phyloP scores from a whole-genome alignment of 2,113 vertebrate genomes.

The Sterna hirundo region DNA sequence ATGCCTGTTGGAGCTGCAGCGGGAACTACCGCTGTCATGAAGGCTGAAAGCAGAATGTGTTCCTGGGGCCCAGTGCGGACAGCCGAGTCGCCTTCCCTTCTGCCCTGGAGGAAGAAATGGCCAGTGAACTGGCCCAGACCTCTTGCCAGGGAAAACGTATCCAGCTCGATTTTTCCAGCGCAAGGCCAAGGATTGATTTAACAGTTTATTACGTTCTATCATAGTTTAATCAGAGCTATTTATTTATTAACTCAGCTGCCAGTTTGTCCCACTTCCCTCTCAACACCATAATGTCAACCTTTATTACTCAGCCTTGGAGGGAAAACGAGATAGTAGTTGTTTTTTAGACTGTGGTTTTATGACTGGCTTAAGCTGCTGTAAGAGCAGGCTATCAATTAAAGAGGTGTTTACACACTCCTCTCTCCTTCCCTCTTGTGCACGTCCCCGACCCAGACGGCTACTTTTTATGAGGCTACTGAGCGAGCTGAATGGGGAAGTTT shows the following conservation, averaged over 20 bases:
- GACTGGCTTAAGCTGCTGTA: neutral
- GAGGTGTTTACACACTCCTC: neutral
- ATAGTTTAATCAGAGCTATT: constrained; percentile 6
- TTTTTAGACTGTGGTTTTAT: constrained; percentile 19
- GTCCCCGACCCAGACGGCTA: neutral
- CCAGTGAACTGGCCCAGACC: neutral
- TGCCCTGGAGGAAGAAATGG: neutral
- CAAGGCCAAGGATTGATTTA: neutral
- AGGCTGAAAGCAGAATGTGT: neutral
- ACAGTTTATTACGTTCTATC: neutral
- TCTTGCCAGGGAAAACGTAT: neutral
- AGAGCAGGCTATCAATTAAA: neutral
- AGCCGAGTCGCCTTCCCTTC: neutral
- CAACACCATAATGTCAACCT: neutral
- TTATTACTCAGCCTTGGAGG: neutral
- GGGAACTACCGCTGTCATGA: neutral
- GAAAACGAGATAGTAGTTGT: neutral
- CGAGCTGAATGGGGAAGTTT: neutral
- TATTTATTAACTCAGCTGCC: constrained; percentile 18
- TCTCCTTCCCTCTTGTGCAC: neutral
- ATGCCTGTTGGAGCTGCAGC: neutral
- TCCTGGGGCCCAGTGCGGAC: neutral
- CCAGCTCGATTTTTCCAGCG: neutral
- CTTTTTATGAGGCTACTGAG: neutral
- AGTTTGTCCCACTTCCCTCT: neutral